A percentile compares a stretch with the other conserved stretches of the same genome.
phyloP scores from a whole-genome alignment of 2,888 invertebrate species.

The Aspidiotus destructor region DNA sequence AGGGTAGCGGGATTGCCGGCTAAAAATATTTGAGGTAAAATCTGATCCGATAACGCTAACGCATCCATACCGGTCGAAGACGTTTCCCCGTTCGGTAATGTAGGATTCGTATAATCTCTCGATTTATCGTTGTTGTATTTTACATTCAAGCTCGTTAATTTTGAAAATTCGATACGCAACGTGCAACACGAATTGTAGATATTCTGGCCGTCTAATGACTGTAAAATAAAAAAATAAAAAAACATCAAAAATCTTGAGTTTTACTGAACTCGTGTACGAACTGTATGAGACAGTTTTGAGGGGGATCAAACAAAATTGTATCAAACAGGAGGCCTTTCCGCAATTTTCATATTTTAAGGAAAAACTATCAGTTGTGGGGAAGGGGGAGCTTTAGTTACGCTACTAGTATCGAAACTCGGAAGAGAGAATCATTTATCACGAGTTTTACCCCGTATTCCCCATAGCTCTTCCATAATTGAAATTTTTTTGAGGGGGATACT shows the following conservation, averaged over 20 bases:
- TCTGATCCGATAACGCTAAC: slow-evolving; percentile 45
- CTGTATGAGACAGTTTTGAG: too few species aligned
- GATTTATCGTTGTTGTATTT: slow-evolving; percentile 99
- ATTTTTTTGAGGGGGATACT: too few species aligned
- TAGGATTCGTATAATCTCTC: slow-evolving; percentile 97
- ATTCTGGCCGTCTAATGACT: slow-evolving; percentile 95
- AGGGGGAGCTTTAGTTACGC: too few species aligned
- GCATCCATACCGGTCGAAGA: slow-evolving; percentile 46
- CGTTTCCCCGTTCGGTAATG: slow-evolving; percentile 73
- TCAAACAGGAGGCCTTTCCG: too few species aligned
- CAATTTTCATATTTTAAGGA: background rate
- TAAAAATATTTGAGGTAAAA: slow-evolving; percentile 49
- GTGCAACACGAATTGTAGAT: slow-evolving; percentile 99
- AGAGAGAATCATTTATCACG: too few species aligned
- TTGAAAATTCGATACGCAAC: slow-evolving; percentile 96
- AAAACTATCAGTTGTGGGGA: too few species aligned
- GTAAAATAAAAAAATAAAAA: slow-evolving; percentile 39
- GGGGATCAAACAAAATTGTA: too few species aligned
- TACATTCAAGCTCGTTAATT: slow-evolving; percentile 94
- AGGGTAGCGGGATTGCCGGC: slow-evolving; percentile 41
- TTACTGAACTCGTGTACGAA: too few species aligned
- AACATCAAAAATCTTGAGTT: background rate
- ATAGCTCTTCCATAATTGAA: too few species aligned
- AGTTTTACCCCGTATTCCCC: too few species aligned
- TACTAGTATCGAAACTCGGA: too few species aligned